Base-by-base conservation (phyloP, 1,140 invertebrate species). In the Drosophila tani region DNA sequence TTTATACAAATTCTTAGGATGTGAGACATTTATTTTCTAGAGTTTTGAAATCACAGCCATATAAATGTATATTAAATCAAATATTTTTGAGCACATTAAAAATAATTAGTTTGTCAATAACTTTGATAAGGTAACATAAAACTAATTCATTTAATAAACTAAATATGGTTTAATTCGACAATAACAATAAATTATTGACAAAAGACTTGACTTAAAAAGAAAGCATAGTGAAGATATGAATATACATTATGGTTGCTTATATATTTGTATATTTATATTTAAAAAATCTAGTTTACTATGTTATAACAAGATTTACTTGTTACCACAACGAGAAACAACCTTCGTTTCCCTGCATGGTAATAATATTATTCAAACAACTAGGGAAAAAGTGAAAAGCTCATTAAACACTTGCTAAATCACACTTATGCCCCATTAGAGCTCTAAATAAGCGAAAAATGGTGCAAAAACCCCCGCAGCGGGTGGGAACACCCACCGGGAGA, bases 381-480 rank as follows among this genome's bases (percentile, higher is more conserved):
- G 56, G 45, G 46, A 35, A 60, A 80, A 84, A 73, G 67, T 85
- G 73, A 64, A 85, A 88, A 90, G 85, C 85, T 88, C 81, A 90
- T 88, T 88, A 90, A 88, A 88, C 84, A 88, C 78, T 88, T 81
- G 81, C 84, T 53, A 70, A 90, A 88, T 88, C 81, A 90, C 84
- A 88, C 84, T 90, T 88, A 79, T 80, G 85, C 85, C 81, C 84
- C 81, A 88, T 88, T 88, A 88, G 84, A 74, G 64, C 78, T 90
- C 84, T 84, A 88, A 90, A 88, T 82, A 90, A 88, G 81, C 84
- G 85, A 76, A 88, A 81, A 90, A 85, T 64, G 70, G 70, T 56
- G 50, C 15, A 69, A 50, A 55, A 82, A 53, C 24, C 56, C 51
- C 21, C 49, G 35, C 40, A 69, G 53, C 19, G 53, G 51, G 14